A percentile compares a stretch with the other conserved stretches of the same genome.
phyloP scores from a whole-genome alignment of 1,140 invertebrate species.

The Chymomyza costata region DNA sequence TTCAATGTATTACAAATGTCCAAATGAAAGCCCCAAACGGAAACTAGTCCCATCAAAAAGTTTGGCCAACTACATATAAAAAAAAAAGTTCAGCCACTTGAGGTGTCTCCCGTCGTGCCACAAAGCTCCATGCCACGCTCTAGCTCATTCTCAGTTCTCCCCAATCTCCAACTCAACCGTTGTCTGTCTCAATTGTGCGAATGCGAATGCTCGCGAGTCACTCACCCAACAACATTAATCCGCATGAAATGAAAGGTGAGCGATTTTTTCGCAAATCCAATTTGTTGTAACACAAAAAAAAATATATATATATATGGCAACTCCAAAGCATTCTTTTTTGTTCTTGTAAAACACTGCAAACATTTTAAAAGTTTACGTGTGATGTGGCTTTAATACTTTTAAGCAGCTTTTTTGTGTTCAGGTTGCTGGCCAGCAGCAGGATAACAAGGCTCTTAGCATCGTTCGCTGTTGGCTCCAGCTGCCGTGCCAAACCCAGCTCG shows the following conservation, averaged over 20 bases:
- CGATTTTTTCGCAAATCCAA: constrained; percentile 69
- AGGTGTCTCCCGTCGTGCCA: too few relatives aligned
- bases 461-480: too few relatives aligned
- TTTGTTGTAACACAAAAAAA: constrained; percentile 49
- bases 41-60: constrained; percentile 28
- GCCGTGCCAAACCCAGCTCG: too few relatives aligned
- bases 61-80: constrained; percentile 24
- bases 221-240: constrained; percentile 61
- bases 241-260: constrained; percentile 69
- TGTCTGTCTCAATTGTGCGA: constrained; percentile 26
- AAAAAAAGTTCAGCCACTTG: constrained; percentile 14
- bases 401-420: constrained; percentile 20
- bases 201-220: constrained; percentile 16
- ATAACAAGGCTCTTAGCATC: constrained; percentile 41
- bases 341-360: constrained; percentile 1
- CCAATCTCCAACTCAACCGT: too few relatives aligned
- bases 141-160: too few relatives aligned
- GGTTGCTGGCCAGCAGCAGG: constrained; percentile 7
- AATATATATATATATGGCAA: too few relatives aligned
- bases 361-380: constrained; percentile 5
- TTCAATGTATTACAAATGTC: constrained; percentile 68
- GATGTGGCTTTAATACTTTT: constrained; percentile 32
- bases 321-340: too few relatives aligned
- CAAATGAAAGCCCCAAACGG: constrained; percentile 50
- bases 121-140: too few relatives aligned